Conservation (phyloP, 2,797 vertebrate genomes). For the Orestias chungarensis region DNA sequence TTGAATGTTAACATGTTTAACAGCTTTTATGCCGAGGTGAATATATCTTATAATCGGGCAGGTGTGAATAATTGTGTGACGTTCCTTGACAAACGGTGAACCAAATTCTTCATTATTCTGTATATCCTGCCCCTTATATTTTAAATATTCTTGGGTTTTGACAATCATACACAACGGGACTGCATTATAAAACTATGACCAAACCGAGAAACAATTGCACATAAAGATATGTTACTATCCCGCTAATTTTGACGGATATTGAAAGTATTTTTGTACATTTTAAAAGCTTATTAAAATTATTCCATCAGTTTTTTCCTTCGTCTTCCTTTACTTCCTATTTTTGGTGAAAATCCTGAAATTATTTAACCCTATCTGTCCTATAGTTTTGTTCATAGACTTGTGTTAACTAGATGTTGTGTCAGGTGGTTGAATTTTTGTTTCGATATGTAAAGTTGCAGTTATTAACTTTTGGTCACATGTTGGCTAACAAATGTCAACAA, state of each 20-base stretch:
- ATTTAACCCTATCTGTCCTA: too few relatives aligned
- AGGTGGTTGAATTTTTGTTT: not conserved
- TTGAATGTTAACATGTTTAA: not conserved
- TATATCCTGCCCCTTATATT: not conserved
- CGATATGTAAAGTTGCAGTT: not conserved
- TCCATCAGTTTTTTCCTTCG: not conserved
- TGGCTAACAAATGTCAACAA: not conserved
- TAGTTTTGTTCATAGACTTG: not conserved
- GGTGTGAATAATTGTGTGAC: not conserved
- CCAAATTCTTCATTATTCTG: not conserved
- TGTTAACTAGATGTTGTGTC: not conserved
- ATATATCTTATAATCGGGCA: not conserved
- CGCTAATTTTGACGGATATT: not conserved
- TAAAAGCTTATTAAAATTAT: constrained; percentile 13
- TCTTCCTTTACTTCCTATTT: constrained; percentile 1
- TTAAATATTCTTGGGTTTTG: constrained; percentile 5
- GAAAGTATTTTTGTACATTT: constrained; percentile 24
- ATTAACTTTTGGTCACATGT: not conserved
- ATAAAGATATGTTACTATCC: not conserved
- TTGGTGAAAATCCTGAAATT: not conserved
- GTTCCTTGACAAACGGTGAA: not conserved
- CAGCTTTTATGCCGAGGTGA: not conserved
- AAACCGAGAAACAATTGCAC: constrained; percentile 4
- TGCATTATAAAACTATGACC: constrained; percentile 4
- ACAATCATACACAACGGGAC: not conserved